Evolutionary conservation across 2,888 invertebrate species (phyloP).

Genomic region (Brachynemurus nebulosus): DNA sequence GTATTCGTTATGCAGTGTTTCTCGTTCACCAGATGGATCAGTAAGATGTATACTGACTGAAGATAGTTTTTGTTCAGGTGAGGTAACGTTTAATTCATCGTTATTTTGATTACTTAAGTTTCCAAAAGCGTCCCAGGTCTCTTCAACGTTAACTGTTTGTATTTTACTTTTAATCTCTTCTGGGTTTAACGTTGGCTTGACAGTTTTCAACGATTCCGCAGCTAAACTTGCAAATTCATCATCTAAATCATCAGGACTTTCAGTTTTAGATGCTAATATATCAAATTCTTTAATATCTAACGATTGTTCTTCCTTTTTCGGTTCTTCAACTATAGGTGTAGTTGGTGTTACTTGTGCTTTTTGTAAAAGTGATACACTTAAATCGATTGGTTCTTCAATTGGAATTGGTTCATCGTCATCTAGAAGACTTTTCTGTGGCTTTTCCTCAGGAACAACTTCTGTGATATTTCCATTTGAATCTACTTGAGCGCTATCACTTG

Average conservation of each 20-base stretch:
- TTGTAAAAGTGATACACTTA: constrained; percentile 49
- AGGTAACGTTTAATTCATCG: constrained; percentile 49
- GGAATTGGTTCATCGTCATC: constrained; percentile 55
- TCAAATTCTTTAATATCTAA: constrained; percentile 38
- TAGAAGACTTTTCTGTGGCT: constrained; percentile 45
- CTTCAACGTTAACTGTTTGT: constrained; percentile 27
- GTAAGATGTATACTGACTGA: constrained; percentile 45
- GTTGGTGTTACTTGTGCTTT: constrained; percentile 36
- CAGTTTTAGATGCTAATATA: constrained; percentile 23
- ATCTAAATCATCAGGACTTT: constrained; percentile 42
- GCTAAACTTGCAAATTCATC: constrained; percentile 69
- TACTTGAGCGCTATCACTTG: constrained; percentile 30
- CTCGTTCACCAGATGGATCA: constrained; percentile 45
- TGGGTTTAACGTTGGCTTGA: constrained; percentile 31
- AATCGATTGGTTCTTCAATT: constrained; percentile 52
- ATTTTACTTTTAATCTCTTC: constrained; percentile 32
- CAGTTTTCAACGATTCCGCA: constrained; percentile 55
- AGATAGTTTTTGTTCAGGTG: constrained; percentile 37
- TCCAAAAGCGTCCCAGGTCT: constrained; percentile 54
- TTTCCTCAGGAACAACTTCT: constrained; percentile 15
- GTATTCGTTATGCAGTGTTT: constrained; percentile 42
- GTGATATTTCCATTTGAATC: constrained; percentile 28
- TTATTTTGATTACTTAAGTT: constrained; percentile 35
- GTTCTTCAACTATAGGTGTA: constrained; percentile 19
- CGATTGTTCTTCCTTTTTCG: constrained; percentile 11